Evolutionary conservation across 1,140 invertebrate species (phyloP).

Genomic region (Trinorchestia longiramus): DNA sequence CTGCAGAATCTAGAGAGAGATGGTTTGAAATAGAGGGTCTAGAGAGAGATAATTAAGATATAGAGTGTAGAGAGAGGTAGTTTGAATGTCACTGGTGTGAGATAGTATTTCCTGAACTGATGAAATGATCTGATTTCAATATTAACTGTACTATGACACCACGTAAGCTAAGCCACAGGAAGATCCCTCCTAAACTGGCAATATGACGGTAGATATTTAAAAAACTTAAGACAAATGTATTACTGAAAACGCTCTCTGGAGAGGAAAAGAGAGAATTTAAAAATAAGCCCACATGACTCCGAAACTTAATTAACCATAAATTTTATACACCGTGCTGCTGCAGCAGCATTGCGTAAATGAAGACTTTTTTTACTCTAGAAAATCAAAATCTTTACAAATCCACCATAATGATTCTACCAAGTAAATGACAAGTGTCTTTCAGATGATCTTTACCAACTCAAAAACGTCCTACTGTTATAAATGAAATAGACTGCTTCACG

Average conservation of each 20-base stretch:
- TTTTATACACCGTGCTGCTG: background rate
- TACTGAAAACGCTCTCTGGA: background rate
- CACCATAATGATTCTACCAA: background rate
- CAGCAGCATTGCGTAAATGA: background rate
- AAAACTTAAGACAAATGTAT: background rate
- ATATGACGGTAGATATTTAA: too few species aligned
- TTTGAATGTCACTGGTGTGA: too few species aligned
- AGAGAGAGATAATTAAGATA: too few species aligned
- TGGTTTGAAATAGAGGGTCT: too few species aligned
- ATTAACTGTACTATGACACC: too few species aligned
- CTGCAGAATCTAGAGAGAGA: too few species aligned
- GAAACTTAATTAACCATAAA: background rate
- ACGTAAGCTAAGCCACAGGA: background rate
- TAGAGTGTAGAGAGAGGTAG: too few species aligned
- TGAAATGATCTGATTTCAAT: too few species aligned
- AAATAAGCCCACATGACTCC: background rate
- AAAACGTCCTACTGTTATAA: background rate
- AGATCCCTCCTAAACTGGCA: background rate
- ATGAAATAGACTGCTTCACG: background rate
- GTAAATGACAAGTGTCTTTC: background rate
- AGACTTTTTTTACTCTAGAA: background rate
- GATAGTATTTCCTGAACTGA: too few species aligned
- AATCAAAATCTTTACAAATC: background rate
- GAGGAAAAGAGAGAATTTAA: background rate
- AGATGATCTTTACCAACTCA: background rate